Conservation (phyloP, 1,140 invertebrate species). For the Eupristina koningsbergeri region DNA sequence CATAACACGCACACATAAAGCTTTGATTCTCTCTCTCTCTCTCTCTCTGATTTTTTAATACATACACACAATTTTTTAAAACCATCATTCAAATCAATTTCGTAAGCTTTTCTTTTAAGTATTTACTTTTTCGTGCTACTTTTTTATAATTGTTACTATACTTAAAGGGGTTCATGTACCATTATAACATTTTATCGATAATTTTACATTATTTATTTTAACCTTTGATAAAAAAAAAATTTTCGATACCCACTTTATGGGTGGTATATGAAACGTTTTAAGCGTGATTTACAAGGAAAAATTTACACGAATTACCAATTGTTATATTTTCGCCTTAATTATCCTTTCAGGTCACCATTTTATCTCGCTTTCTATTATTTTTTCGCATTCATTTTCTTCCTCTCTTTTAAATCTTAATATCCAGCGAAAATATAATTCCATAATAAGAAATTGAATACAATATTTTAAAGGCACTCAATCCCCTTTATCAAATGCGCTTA, state of each 20-base stretch:
- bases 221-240: conserved; percentile 34
- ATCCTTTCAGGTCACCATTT: conserved; percentile 18
- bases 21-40: conserved; percentile 21
- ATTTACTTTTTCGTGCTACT: conserved; percentile 38
- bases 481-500: conserved; percentile 49
- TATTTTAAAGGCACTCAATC: conserved; percentile 52
- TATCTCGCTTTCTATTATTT: neutral
- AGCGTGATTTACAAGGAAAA: conserved; percentile 41
- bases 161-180: conserved; percentile 33
- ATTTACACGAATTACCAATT: conserved; percentile 50
- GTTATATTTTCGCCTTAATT: conserved; percentile 38
- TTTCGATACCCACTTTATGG: conserved; percentile 12
- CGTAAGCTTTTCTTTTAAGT: conserved; percentile 38
- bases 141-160: neutral
- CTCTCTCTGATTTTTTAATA: neutral
- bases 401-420: conserved; percentile 35
- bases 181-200: conserved; percentile 18
- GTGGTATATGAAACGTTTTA: conserved; percentile 2
- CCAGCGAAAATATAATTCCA: conserved; percentile 51
- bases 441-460: conserved; percentile 52
- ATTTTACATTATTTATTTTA: conserved; percentile 20
- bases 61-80: conserved; percentile 20
- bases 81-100: conserved; percentile 33
- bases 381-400: neutral
- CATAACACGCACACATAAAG: conserved; percentile 40